Evolutionary conservation across 2,888 invertebrate species (phyloP).

Genomic region (Gymnosoma rotundatum): DNA sequence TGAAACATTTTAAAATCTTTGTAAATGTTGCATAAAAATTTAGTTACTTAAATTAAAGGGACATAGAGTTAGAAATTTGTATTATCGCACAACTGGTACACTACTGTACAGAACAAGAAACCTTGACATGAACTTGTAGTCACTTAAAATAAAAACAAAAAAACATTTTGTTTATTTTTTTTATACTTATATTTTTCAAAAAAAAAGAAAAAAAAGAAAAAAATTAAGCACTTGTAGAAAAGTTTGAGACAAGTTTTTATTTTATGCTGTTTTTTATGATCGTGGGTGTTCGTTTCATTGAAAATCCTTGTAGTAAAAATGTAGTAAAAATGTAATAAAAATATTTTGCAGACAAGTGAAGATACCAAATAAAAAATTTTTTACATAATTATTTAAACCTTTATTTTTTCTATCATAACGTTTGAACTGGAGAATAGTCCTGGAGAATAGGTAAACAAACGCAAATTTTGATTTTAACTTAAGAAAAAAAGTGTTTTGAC

Average conservation of each 20-base stretch:
- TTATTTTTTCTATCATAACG: no score
- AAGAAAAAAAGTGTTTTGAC: no score
- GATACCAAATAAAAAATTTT: not conserved
- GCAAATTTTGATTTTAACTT: no score
- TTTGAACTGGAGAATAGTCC: no score
- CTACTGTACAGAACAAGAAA: slow-evolving; percentile 6
- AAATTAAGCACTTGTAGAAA: slow-evolving; percentile 14
- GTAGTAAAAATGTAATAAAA: not conserved
- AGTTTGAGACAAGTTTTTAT: not conserved
- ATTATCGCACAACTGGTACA: not conserved
- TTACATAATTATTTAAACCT: no score
- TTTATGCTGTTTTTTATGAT: no score
- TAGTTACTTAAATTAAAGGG: slow-evolving; percentile 17
- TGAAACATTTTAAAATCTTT: not conserved
- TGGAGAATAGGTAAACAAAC: no score
- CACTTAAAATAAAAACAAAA: slow-evolving; percentile 14
- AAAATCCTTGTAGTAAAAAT: not conserved
- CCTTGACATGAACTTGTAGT: slow-evolving; percentile 40
- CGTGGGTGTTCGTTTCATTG: not conserved
- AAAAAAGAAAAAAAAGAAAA: no score
- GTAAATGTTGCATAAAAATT: slow-evolving; percentile 8
- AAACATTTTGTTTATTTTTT: not conserved
- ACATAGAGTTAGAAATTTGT: slow-evolving; percentile 9
- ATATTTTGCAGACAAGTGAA: slow-evolving; percentile 3
- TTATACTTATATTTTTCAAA: not conserved